These are phyloP conservation scores for Callithrix jacchus DNA, from an alignment of 2,113 vertebrate species.

Conservation along the genomic window DNA sequence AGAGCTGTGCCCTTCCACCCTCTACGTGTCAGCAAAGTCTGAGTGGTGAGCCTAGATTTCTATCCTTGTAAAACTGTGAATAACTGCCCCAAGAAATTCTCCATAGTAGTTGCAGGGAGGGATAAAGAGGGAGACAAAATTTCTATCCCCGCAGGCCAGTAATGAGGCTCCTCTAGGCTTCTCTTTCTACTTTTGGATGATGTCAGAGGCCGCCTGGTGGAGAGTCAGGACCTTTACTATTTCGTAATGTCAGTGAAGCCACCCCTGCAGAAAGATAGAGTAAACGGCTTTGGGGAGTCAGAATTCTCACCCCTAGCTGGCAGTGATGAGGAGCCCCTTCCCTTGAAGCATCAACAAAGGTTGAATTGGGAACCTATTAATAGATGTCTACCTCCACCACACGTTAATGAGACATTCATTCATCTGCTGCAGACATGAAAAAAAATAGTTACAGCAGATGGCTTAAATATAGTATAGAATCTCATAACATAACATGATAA, in stretches of 20 bases:
- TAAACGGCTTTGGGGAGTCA: neutral
- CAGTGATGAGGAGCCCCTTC: neutral
- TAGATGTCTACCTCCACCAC: neutral
- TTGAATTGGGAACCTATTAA: neutral
- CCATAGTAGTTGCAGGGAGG: neutral
- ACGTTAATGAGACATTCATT: neutral
- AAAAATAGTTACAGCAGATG: neutral
- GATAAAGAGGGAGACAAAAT: neutral
- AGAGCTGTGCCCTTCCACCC: rapidly evolving
- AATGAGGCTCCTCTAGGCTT: rapidly evolving
- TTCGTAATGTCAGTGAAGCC: neutral
- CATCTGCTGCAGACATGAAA: neutral
- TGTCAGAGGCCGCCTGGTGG: neutral
- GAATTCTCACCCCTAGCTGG: neutral
- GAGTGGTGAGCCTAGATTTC: neutral
- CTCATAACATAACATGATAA: neutral
- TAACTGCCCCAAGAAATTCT: no score
- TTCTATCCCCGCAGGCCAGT: neutral
- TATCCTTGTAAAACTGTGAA: no score
- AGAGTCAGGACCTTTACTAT: neutral
- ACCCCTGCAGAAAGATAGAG: neutral
- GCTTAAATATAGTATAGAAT: neutral
- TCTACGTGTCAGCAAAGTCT: neutral
- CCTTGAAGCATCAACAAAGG: neutral
- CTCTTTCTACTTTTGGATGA: neutral